Base-by-base conservation (phyloP, 64 coral and sea anemone genomes). In the Montipora capricornis region DNA sequence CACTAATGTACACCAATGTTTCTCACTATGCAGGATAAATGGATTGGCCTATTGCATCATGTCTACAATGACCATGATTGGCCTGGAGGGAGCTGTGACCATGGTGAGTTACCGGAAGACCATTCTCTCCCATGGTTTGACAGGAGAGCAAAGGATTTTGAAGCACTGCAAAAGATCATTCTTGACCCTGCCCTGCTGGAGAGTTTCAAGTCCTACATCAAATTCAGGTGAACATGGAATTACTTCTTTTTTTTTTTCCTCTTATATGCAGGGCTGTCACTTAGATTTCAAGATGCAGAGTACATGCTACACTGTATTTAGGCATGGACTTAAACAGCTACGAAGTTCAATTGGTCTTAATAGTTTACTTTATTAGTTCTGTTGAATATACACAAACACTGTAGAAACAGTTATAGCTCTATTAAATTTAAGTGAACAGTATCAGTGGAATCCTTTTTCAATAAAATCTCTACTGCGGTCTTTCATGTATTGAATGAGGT, bases 101-200 rank as follows among this genome's bases (percentile, higher is more conserved):
- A 92, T 92, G 90, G 60, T 8, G 79, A 83, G 20, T 78, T 78
- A 48, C 75, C 75, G 11, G 75, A 78, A 3, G 75, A 78, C 22
- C 75, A 78, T 78, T 26, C 20, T 26, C 87, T 89, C n/a, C 87
- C 87, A 47, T 89, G 87, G 71, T 89, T 89, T 89, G 73, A 89
- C 50, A 68, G 71, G 16, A 74, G 87, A 44, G 68, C 67, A 15
- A 89, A 89, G 73, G 87, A 89, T 59, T 89, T 77, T 17, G 68
- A 5, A 37, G 29, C 29, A 37, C 29, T 37, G 29, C 29, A 37
- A 37, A 37, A 37, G 29, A 37, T 37, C 29, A 49, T 89, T 15
- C 22, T 89, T 16, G 87, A 89, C 68, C 73, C 45, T 47, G 55
- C 68, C 52, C 74, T 89, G 71, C 74, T 89, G 68, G 87, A 68